Conservation (phyloP, 1,140 invertebrate species). For the Neotoxoptera formosana region DNA sequence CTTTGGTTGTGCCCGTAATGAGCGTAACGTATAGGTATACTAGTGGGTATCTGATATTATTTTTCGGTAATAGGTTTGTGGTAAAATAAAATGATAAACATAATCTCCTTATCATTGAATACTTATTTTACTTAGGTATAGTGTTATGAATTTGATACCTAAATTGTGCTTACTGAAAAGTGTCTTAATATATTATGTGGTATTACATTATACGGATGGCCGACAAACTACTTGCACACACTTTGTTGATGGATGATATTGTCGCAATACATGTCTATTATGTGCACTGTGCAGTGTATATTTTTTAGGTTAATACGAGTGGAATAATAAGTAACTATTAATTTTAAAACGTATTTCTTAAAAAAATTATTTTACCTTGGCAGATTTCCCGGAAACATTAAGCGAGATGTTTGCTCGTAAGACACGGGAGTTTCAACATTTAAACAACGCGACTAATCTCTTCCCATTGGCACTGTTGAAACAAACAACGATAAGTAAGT, state of each 20-base stretch:
- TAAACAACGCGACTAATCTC: not conserved
- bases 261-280: not conserved
- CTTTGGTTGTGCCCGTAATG: no score
- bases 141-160: not conserved
- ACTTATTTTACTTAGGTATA: not conserved
- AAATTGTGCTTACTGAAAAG: not conserved
- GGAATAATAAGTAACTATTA: not conserved
- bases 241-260: not conserved
- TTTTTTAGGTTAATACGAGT: not conserved
- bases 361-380: not conserved
- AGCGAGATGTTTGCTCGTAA: not conserved
- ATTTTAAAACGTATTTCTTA: not conserved
- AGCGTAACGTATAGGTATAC: no score
- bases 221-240: not conserved
- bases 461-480: not conserved
- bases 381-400: not conserved
- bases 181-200: not conserved
- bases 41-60: not conserved
- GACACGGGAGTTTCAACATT: not conserved
- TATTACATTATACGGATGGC: not conserved
- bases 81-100: not conserved
- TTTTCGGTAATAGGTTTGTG: not conserved
- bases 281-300: not conserved
- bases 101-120: not conserved
- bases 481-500: constrained; percentile 27